Conservation (phyloP, 2,888 invertebrate species). For the Drosophila lutescens region DNA sequence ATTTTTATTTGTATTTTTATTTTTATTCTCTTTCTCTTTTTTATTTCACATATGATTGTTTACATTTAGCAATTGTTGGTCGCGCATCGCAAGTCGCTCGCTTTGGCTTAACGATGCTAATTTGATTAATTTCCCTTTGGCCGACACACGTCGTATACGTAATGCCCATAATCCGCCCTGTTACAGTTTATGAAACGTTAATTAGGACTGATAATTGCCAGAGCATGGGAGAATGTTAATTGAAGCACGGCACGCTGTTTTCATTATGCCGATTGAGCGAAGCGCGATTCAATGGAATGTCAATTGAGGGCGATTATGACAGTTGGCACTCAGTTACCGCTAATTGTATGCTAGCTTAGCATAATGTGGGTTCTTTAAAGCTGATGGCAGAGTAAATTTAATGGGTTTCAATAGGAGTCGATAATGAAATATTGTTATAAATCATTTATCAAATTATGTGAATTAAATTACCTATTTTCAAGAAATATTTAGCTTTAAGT, state of each 20-base stretch:
- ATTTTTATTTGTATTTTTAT: not conserved
- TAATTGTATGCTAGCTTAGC: conserved; percentile 8
- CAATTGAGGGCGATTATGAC: conserved; percentile 26
- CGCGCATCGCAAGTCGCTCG: conserved; percentile 49
- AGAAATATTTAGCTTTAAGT: too few species aligned
- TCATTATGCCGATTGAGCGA: conserved; percentile 67
- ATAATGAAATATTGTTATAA: too few species aligned
- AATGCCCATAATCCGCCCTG: conserved; percentile 44
- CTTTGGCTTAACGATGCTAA: conserved; percentile 65
- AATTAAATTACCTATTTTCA: too few species aligned
- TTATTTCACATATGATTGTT: conserved; percentile 59
- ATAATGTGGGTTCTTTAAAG: not conserved
- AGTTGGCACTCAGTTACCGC: conserved; percentile 14
- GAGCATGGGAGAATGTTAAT: conserved; percentile 56
- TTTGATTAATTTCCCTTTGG: conserved; percentile 69
- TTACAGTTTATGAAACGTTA: conserved; percentile 74
- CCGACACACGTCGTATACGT: conserved; percentile 62
- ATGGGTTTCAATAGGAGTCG: not conserved
- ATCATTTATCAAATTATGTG: too few species aligned
- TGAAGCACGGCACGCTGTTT: conserved; percentile 59
- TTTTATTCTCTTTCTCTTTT: conserved; percentile 1
- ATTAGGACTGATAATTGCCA: conserved; percentile 71
- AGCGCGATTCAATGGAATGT: conserved; percentile 20
- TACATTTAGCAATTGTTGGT: conserved; percentile 54
- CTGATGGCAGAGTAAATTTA: not conserved